A percentile compares a stretch with the other conserved stretches of the same genome.
Evolutionary conservation across 2,888 invertebrate species (phyloP).

Genomic region (Cryptocephalus primarius): DNA sequence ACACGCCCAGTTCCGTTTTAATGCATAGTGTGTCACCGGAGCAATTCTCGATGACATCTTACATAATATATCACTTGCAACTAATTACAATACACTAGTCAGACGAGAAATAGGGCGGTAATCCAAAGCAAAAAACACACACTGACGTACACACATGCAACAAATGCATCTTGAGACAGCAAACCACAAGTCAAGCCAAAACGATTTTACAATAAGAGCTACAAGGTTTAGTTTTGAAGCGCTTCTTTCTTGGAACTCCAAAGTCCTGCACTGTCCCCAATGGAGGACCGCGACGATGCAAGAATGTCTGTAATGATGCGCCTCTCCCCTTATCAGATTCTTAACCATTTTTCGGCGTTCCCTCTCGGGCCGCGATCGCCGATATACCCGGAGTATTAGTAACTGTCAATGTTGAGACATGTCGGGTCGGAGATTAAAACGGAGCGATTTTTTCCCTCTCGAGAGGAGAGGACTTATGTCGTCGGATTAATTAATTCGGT

Average conservation of each 20-base stretch:
- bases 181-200: too few species aligned
- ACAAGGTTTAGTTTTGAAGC: too few species aligned
- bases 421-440: too few species aligned
- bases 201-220: too few species aligned
- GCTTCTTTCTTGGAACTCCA: too few species aligned
- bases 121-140: neutral
- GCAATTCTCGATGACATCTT: constrained; percentile 14
- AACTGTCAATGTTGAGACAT: constrained; percentile 26
- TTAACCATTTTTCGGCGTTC: too few species aligned
- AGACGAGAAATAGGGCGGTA: constrained; percentile 10
- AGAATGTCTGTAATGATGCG: neutral
- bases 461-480: too few species aligned
- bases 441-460: too few species aligned
- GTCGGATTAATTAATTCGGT: too few species aligned
- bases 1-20: neutral
- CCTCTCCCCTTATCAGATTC: too few species aligned
- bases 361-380: constrained; percentile 15
- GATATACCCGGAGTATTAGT: constrained; percentile 28
- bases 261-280: constrained; percentile 3
- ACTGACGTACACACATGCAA: too few species aligned
- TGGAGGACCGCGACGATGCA: constrained; percentile 4
- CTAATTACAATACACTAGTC: constrained; percentile 16
- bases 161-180: too few species aligned
- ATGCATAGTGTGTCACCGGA: constrained; percentile 12
- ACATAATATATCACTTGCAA: constrained; percentile 11